Evolutionary conservation across 2,113 vertebrate species (phyloP), one percentile per base, ranked within the genome.

Genomic region (Sula dactylatra): DNA sequence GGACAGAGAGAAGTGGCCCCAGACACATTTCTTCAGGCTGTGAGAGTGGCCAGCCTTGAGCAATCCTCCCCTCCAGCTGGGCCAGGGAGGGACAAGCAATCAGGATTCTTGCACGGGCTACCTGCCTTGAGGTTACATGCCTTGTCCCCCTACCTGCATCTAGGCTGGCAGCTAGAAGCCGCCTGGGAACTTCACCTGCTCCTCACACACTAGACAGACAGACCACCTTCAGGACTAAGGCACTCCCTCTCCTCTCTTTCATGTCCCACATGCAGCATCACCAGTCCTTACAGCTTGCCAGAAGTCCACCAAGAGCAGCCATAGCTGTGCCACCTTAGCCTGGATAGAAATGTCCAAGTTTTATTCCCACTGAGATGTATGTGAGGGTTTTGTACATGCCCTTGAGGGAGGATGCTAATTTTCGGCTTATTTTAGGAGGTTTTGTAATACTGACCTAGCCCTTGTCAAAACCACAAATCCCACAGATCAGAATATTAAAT

Each of bases 401-500:
- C 16, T 42, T 69, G 18, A 84, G 24, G 25, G 26, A 82, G 18
- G 32, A 77, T 64, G 59, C 13, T 81, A 52, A 80, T 74, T 82
- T 64, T 83, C 80, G 47, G 21, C 52, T 87, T 92, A 42, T 58
- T 87, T 82, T 44, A 66, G n/a, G 67, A 78, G 24, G 3, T 80
- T 86, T 45, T 67, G 38, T 59, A 81, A 34, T 45, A 11, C 34
- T 78, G 38, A 65, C 40, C 69, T 59, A 61, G 58, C 27, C 58
- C 29, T 92, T 90, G 83, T 91, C 64, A 77, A 89, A 94, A 72
- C 8, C 42, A 65, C 16, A 76, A 70, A 86, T 70, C 31, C 25
- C 88, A 40, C 50, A 91, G 52, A 80, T 65, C 59, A 82, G 88
- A 94, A 88, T 49, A 72, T 88, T 66, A 59, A 74, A 70, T 66